phyloP scores from a whole-genome alignment of 2,113 vertebrate genomes.

The Shinisaurus crocodilurus region DNA sequence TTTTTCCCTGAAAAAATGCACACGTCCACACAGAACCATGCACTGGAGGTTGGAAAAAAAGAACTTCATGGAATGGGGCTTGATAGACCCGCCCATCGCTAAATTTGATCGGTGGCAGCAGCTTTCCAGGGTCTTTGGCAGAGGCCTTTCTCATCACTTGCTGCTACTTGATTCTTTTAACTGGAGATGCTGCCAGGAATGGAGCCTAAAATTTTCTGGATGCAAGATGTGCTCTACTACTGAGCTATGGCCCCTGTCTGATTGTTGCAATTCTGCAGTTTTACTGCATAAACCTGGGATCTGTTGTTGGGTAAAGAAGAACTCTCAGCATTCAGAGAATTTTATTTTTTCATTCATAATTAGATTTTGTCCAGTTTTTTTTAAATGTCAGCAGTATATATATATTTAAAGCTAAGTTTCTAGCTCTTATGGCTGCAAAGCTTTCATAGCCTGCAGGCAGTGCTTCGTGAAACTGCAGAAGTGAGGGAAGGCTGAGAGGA shows the following conservation, averaged over 20 bases:
- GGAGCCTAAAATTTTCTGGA: too few relatives aligned
- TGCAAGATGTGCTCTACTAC: not conserved
- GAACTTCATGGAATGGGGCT: too few relatives aligned
- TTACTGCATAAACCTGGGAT: not conserved
- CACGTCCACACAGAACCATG: too few relatives aligned
- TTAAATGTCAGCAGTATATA: not conserved
- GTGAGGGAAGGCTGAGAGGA: not conserved
- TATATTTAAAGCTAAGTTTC: not conserved
- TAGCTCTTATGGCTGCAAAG: not conserved
- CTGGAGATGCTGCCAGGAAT: not conserved
- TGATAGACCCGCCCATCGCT: not conserved
- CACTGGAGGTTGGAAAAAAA: too few relatives aligned
- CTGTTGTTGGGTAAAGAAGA: not conserved
- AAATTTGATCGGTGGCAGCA: not conserved
- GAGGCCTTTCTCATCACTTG: too few relatives aligned
- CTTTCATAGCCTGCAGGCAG: not conserved
- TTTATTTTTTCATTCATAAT: not conserved
- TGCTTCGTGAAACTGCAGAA: not conserved
- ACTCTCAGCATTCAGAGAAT: not conserved
- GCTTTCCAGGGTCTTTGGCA: not conserved
- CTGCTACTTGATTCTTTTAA: not conserved
- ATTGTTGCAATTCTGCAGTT: not conserved
- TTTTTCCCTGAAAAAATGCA: too few relatives aligned
- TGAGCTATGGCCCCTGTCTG: not conserved
- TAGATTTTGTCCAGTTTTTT: not conserved